Evolutionary conservation across 1,140 invertebrate genomes (phyloP).

Genomic region (Planococcus citri): DNA sequence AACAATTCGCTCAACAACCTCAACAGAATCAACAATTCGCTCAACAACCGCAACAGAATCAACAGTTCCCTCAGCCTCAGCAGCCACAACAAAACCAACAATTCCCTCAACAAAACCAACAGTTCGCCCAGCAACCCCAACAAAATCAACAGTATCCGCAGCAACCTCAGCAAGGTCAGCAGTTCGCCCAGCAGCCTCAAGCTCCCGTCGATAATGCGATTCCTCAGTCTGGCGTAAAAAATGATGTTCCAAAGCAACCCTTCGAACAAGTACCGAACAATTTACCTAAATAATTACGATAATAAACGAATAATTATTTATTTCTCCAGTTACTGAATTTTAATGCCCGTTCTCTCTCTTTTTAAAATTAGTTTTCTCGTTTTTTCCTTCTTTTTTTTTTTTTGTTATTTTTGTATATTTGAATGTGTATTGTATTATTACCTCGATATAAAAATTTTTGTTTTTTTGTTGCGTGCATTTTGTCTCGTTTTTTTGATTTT

Average conservation of each 20-base stretch:
- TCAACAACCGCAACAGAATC: neutral
- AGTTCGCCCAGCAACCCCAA: conserved; percentile 25
- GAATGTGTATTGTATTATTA: no score
- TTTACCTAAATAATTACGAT: neutral
- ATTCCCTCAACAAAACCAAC: conserved; percentile 23
- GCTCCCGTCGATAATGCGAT: neutral
- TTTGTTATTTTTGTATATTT: no score
- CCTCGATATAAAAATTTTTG: no score
- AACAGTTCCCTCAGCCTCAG: no score
- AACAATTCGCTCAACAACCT: conserved; percentile 31
- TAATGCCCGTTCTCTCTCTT: no score
- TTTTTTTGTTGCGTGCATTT: no score
- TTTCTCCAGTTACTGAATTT: no score
- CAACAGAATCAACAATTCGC: neutral
- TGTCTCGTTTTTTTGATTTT: no score
- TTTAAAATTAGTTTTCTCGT: no score
- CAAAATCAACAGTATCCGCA: conserved; percentile 23
- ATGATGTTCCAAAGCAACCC: neutral
- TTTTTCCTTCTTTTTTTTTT: no score
- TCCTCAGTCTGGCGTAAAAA: neutral
- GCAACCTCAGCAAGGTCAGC: conserved; percentile 41
- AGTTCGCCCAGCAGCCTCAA: neutral
- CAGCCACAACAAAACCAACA: conserved; percentile 37
- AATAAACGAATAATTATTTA: no score
- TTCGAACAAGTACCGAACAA: neutral